phyloP scores from a whole-genome alignment of 92 coral and sea anemone species.

The Actinostola sp. region DNA sequence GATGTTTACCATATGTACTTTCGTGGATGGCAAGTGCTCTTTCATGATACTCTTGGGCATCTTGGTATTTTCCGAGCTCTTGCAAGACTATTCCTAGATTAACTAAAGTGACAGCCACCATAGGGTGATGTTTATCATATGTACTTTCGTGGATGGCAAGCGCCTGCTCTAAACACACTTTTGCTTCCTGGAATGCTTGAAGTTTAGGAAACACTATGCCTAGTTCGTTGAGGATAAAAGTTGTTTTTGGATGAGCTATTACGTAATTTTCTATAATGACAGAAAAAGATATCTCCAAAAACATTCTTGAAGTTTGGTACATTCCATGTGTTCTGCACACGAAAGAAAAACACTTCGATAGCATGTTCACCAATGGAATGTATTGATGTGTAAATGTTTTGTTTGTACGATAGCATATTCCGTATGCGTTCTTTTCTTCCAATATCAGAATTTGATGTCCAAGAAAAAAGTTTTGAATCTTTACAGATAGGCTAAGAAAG shows the following conservation, averaged over 20 bases:
- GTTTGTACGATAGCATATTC: neutral
- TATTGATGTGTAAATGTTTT: conserved; percentile 1
- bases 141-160: neutral
- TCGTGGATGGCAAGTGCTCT: too few species aligned
- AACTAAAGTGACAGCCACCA: conserved; percentile 12
- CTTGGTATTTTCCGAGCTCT: neutral
- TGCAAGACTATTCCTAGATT: conserved; percentile 17
- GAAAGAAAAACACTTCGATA: neutral
- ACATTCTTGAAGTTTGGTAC: neutral
- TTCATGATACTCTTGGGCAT: too few species aligned
- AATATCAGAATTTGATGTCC: neutral
- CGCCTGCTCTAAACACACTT: conserved; percentile 12
- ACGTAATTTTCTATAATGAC: neutral
- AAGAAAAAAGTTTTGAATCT: neutral
- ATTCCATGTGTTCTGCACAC: neutral
- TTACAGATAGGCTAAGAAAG: neutral
- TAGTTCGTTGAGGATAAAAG: conserved; percentile 11
- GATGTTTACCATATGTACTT: too few species aligned
- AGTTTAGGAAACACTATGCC: conserved; percentile 13
- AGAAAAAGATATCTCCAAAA: neutral
- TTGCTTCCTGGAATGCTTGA: conserved; percentile 18
- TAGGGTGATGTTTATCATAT: conserved; percentile 23
- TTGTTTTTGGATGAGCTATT: neutral
- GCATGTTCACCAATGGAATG: conserved; percentile 38
- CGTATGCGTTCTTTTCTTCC: neutral